Evolutionary conservation across 2,888 invertebrate species (phyloP), one percentile per base, ranked within the genome.

Genomic region (Trissolcus japonicus): DNA sequence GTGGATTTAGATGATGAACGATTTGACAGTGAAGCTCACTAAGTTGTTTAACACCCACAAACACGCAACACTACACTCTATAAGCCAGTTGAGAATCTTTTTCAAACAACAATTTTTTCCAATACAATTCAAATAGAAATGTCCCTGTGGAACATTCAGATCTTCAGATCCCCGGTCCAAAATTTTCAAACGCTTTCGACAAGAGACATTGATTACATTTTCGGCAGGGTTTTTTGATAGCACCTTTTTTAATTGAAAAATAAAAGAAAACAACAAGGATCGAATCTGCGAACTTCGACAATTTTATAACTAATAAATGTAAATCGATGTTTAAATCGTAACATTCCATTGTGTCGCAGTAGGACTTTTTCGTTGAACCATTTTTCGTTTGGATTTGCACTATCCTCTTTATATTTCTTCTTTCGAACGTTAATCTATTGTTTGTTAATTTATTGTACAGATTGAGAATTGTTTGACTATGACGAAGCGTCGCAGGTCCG

Each of bases 1-100:
- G 51, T 68, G 72, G 53, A 65, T 48, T 61, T 69, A 67, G 66
- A 66, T 19, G 65, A 73, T 59, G 60, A 72, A 61, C 46, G 46
- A 46, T 46, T 51, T 17, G 16, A 16, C 51, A 51, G 35, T 35
- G 35, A 35, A 35, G 35, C 35, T 35, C 35, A 35, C 35, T 35
- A 35, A 35, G 35, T 35, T 35, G 35, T 35, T 9, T 11, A 1
- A 35, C 35, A 35, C 35, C 25, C 25, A 25, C 6, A 25, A 25
- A 25, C 25, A 25, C 25, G 25, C 25, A 25, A 25, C 25, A 25
- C 25, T 25, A 4, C 25, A 25, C 25, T 25, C 25, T 25, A 25
- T 25, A 25, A 25, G 25, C 25, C 25, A 25, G 25, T 25, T 25
- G 4, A n/a, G n/a, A 25, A 35, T 2, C 11, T 35, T 35, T 35